Evolutionary conservation across 1,140 invertebrate genomes (phyloP).

Genomic region (Ephestia elutella): DNA sequence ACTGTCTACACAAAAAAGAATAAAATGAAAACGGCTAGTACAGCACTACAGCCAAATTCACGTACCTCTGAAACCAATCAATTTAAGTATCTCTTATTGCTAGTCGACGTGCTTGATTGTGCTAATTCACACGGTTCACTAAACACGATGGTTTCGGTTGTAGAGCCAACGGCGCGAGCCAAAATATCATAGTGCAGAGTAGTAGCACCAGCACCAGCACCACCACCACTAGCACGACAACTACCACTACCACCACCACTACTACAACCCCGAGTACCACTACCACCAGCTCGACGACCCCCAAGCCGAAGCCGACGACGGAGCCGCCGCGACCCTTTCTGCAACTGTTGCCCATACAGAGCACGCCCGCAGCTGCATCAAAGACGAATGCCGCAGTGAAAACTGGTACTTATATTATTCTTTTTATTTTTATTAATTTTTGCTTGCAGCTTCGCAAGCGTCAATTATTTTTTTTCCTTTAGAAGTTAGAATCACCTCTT

Average conservation of each 20-base stretch:
- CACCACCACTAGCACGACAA: conserved; percentile 32
- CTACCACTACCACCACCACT: conserved; percentile 47
- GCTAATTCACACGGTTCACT: conserved; percentile 11
- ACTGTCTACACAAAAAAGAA: too few species aligned
- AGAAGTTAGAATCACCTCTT: too few species aligned
- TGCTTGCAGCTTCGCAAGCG: not conserved
- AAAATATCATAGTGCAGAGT: conserved; percentile 34
- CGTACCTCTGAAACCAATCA: too few species aligned
- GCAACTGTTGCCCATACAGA: conserved; percentile 55
- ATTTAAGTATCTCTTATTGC: not conserved
- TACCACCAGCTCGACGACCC: conserved; percentile 51
- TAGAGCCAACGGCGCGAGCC: conserved; percentile 32
- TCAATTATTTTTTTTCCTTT: too few species aligned
- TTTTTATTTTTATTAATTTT: not conserved
- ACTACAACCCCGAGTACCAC: conserved; percentile 72
- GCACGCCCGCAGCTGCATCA: conserved; percentile 39
- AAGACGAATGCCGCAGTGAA: conserved; percentile 47
- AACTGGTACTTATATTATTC: conserved; percentile 35
- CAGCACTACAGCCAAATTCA: too few species aligned
- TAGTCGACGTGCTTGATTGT: not conserved
- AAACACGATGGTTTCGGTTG: conserved; percentile 22
- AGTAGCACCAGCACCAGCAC: conserved; percentile 35
- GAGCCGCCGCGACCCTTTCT: conserved; percentile 57
- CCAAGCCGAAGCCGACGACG: conserved; percentile 51
- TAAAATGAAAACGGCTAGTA: too few species aligned